Conservation (phyloP, 2,113 vertebrate species). For the Trematocara macrostoma region DNA sequence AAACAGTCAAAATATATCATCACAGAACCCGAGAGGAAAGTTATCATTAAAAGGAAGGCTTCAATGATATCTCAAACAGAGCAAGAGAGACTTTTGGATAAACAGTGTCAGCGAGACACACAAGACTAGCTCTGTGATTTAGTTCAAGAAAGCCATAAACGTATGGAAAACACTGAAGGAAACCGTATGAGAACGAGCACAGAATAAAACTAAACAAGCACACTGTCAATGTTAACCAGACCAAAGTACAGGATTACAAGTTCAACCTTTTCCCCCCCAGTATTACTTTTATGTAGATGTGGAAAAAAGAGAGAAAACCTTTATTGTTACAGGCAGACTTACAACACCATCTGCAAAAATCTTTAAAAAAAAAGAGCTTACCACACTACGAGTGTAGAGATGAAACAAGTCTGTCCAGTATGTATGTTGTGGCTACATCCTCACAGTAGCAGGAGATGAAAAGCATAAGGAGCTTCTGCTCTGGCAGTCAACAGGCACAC, state of each 20-base stretch:
- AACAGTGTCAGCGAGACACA: not conserved
- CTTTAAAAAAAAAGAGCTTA: conserved; percentile 35
- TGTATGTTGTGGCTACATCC: conserved; percentile 6
- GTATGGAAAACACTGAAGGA: not conserved
- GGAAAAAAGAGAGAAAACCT: not conserved
- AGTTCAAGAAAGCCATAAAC: conserved; percentile 7
- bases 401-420: conserved; percentile 43
- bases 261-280: not conserved
- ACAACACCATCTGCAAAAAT: conserved; percentile 25
- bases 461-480: conserved; percentile 15
- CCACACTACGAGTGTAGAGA: conserved; percentile 33
- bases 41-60: not conserved
- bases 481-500: conserved; percentile 6
- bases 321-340: conserved; percentile 10
- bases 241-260: conserved; percentile 2
- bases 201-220: not conserved
- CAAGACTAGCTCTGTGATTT: conserved; percentile 41
- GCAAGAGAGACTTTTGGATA: not conserved
- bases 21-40: not conserved
- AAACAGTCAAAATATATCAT: not conserved
- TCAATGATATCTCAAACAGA: conserved; percentile 30
- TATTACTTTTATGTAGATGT: not conserved
- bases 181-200: not conserved
- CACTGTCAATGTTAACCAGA: not conserved
- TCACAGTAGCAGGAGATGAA: conserved; percentile 38